These are phyloP conservation scores for human (Homo sapiens) DNA, from an alignment of 2,113 vertebrate species.

Conservation along the genomic window GRCh38 chr13:31124001-31124500, in stretches of 20 bases:
- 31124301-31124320: background rate
- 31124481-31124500: background rate
- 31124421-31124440: background rate
- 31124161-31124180: background rate
- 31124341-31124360: background rate
- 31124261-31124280: background rate
- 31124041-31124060: background rate
- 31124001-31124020: background rate
- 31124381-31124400: background rate
- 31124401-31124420: background rate
- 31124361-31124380: background rate
- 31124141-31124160: background rate
- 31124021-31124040: background rate
- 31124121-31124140: background rate
- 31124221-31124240: background rate
- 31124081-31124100: background rate
- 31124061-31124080: background rate
- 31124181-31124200: background rate
- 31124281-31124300: background rate
- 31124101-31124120: conserved; percentile 10
- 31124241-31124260: background rate
- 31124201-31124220: background rate
- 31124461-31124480: background rate
- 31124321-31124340: background rate
- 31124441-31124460: too few species aligned